phyloP scores from a whole-genome alignment of 2,797 vertebrate species.

The Halcyon chelicuti region DNA sequence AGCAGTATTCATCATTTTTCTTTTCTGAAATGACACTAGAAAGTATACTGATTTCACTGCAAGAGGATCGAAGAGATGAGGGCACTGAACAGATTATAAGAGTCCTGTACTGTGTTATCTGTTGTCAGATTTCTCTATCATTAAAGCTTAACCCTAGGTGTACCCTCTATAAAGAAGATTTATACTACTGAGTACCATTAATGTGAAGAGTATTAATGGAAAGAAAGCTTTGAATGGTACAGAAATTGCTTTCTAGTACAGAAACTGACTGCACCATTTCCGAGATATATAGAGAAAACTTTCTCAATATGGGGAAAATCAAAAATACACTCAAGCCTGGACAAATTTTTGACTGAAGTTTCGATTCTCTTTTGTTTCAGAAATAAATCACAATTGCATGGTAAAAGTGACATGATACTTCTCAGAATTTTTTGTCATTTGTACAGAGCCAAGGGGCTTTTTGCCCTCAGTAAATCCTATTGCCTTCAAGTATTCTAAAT shows the following conservation, averaged over 20 bases:
- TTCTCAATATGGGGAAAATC: background rate
- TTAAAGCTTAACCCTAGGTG: background rate
- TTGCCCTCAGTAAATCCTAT: background rate
- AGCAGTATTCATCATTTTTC: background rate
- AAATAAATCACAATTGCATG: background rate
- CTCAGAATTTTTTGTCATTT: background rate
- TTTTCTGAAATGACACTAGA: background rate
- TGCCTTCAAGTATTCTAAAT: background rate
- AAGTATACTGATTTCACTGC: background rate
- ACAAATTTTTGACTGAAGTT: background rate
- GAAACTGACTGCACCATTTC: background rate
- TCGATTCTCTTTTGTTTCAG: background rate
- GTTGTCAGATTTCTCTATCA: background rate
- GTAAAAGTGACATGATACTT: background rate
- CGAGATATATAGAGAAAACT: background rate
- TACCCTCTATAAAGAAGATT: background rate
- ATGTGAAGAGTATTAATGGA: background rate
- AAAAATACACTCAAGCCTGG: background rate
- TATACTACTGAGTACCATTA: background rate
- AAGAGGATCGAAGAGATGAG: background rate
- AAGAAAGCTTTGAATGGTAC: background rate
- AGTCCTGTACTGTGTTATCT: background rate
- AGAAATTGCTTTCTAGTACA: background rate
- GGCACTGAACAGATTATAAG: background rate
- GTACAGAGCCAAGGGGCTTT: background rate